phyloP scores from a whole-genome alignment of 2,113 vertebrate species.

The Dromiciops gliroides region DNA sequence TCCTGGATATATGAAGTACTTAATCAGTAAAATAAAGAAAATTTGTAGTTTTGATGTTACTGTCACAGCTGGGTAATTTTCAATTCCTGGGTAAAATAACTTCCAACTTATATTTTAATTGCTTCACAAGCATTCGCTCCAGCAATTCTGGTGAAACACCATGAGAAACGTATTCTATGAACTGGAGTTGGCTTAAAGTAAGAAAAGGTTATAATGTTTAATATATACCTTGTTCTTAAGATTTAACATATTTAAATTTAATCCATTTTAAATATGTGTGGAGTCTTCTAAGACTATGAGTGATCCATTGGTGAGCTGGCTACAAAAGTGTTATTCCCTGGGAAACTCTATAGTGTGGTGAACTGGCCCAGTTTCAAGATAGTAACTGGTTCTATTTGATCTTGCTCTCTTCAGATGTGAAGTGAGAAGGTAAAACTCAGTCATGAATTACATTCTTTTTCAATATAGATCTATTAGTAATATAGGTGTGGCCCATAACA shows the following conservation, averaged over 20 bases:
- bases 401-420: background rate
- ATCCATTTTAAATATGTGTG: background rate
- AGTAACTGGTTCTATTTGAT: background rate
- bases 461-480: background rate
- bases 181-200: background rate
- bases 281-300: background rate
- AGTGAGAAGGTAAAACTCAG: background rate
- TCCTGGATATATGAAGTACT: background rate
- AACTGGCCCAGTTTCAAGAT: fast-evolving
- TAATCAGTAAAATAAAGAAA: background rate
- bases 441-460: background rate
- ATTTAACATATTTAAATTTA: background rate
- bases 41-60: background rate
- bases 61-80: background rate
- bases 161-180: background rate
- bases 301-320: background rate
- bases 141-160: too few species aligned
- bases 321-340: background rate
- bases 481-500: fast-evolving
- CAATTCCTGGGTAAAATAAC: background rate
- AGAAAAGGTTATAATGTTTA: fast-evolving
- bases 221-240: background rate
- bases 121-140: background rate
- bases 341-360: background rate
- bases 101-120: background rate